A percentile compares a stretch with the other conserved stretches of the same genome.
These are phyloP conservation scores for Eristalis intricaria DNA, from an alignment of 2,888 invertebrate species.

Conservation along the genomic window DNA sequence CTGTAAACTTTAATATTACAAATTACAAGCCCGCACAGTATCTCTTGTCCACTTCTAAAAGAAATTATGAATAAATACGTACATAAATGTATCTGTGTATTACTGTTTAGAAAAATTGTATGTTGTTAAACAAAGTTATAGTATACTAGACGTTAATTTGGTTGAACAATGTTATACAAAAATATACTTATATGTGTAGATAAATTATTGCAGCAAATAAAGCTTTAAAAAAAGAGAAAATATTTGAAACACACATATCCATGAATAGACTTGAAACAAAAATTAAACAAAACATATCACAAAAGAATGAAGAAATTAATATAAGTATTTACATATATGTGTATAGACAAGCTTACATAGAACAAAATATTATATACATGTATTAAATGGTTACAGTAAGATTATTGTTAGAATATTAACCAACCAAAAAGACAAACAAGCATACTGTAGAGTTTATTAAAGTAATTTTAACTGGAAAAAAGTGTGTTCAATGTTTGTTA, in stretches of 20 bases:
- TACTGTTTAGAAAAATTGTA: not conserved
- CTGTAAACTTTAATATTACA: conserved; percentile 20
- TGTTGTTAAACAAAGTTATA: conserved; percentile 27
- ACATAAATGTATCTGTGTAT: conserved; percentile 40
- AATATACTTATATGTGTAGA: conserved; percentile 22
- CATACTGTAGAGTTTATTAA: conserved; percentile 12
- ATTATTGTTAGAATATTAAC: conserved; percentile 24
- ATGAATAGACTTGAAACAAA: conserved; percentile 77
- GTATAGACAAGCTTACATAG: not conserved
- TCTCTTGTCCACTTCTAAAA: conserved; percentile 71
- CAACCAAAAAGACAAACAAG: conserved; percentile 30
- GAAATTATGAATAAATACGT: conserved; percentile 29
- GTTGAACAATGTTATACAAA: conserved; percentile 8
- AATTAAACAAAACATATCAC: conserved; percentile 77
- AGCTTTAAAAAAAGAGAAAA: conserved; percentile 28
- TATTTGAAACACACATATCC: conserved; percentile 67
- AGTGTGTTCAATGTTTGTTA: conserved; percentile 68
- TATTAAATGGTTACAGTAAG: conserved; percentile 36
- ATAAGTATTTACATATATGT: conserved; percentile 60
- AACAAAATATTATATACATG: conserved; percentile 26
- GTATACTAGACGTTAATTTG: conserved; percentile 29
- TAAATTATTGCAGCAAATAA: conserved; percentile 20
- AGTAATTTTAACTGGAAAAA: conserved; percentile 34
- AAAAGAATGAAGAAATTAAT: conserved; percentile 38
- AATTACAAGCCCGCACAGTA: conserved; percentile 72